Conservation (phyloP, 2,113 vertebrate genomes). For the Benitochromis conjunctus region DNA sequence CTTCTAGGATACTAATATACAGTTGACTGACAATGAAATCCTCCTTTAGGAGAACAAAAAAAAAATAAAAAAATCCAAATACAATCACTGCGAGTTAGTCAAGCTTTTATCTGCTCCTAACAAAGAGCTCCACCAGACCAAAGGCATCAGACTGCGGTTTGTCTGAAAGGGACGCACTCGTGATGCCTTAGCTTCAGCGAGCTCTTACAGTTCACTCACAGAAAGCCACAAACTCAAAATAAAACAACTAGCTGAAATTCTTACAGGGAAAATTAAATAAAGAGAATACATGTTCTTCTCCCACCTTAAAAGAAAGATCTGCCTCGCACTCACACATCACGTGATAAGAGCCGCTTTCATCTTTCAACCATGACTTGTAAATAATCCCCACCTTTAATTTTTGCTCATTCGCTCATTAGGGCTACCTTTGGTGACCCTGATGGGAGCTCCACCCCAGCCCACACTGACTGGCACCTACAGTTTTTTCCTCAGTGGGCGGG, state of each 20-base stretch:
- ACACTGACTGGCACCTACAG: background rate
- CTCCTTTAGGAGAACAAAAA: background rate
- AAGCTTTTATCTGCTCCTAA: slow-evolving; percentile 36
- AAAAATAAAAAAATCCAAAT: background rate
- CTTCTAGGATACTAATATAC: background rate
- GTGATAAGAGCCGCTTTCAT: background rate
- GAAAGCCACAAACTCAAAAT: background rate
- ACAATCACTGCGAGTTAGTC: slow-evolving; percentile 1
- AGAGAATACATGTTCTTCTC: background rate
- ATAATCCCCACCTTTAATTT: background rate
- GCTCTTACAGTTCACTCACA: background rate
- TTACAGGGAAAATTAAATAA: background rate
- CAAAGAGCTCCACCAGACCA: slow-evolving; percentile 40
- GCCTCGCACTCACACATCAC: background rate
- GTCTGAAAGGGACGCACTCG: slow-evolving; percentile 1
- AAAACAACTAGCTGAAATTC: background rate
- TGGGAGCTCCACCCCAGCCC: slow-evolving; percentile 15
- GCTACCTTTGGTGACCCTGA: background rate
- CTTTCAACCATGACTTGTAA: background rate
- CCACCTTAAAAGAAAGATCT: background rate
- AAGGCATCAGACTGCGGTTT: slow-evolving; percentile 31
- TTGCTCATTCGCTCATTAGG: background rate
- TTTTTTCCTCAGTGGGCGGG: slow-evolving; percentile 42
- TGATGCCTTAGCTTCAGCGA: background rate
- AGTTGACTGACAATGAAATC: background rate